A percentile compares a stretch with the other conserved stretches of the same genome.
Conservation (phyloP, 2,888 invertebrate genomes). For the Leptogaster cylindrica region DNA sequence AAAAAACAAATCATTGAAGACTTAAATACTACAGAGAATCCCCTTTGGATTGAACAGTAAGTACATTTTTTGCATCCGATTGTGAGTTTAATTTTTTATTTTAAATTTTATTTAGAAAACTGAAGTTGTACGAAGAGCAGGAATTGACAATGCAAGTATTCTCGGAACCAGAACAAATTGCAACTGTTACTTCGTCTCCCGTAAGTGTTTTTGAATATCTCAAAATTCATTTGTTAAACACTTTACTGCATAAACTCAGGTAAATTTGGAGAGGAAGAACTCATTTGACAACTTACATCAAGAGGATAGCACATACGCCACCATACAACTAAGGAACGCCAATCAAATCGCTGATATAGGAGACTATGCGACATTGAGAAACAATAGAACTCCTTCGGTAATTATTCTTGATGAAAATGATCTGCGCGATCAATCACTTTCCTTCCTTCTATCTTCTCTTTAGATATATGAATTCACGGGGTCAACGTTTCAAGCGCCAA, state of each 20-base stretch:
- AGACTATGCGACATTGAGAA: constrained; percentile 61
- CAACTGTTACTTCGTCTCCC: constrained; percentile 57
- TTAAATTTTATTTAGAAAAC: constrained; percentile 70
- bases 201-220: constrained; percentile 49
- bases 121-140: constrained; percentile 89
- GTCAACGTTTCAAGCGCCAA: constrained; percentile 77
- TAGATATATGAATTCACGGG: constrained; percentile 65
- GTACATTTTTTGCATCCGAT: constrained; percentile 52
- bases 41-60: constrained; percentile 89
- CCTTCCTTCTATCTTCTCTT: constrained; percentile 28
- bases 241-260: not conserved
- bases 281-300: constrained; percentile 59
- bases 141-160: constrained; percentile 94
- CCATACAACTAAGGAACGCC: constrained; percentile 60
- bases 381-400: constrained; percentile 61
- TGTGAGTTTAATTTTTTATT: not conserved
- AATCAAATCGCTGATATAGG: constrained; percentile 58
- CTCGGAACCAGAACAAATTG: constrained; percentile 70
- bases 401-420: constrained; percentile 20
- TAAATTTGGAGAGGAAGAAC: constrained; percentile 54
- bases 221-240: constrained; percentile 3
- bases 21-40: constrained; percentile 88
- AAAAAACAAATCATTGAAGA: constrained; percentile 85
- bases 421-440: constrained; percentile 23
- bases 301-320: constrained; percentile 62